Evolutionary conservation across 2,888 invertebrate genomes (phyloP).

Genomic region (Tipula vernalis): DNA sequence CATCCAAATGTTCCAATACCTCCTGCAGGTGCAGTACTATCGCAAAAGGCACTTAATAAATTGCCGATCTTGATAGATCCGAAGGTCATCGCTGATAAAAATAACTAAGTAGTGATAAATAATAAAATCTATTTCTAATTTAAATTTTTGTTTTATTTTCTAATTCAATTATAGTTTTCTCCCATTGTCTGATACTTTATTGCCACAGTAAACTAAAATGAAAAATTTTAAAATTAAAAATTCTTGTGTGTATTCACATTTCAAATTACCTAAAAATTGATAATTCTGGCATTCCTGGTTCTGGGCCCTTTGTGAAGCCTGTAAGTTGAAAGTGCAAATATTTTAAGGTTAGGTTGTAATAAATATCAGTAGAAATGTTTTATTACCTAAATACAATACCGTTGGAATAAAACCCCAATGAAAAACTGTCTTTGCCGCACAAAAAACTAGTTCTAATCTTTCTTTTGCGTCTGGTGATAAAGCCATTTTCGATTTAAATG

Average conservation of each 20-base stretch:
- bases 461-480: constrained; percentile 46
- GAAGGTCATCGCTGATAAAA: not conserved
- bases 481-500: constrained; percentile 20
- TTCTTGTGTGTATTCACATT: not conserved
- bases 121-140: not conserved
- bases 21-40: constrained; percentile 13
- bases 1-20: constrained; percentile 14
- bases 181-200: constrained; percentile 17
- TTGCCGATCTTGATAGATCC: not conserved
- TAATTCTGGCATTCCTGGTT: constrained; percentile 54
- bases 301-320: constrained; percentile 56
- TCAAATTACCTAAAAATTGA: constrained; percentile 39
- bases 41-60: constrained; percentile 11
- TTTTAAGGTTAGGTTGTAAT: constrained; percentile 8
- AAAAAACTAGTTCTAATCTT: constrained; percentile 46
- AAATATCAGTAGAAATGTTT: not conserved
- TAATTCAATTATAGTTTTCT: not conserved
- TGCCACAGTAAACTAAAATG: constrained; percentile 28
- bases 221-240: not conserved
- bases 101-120: not conserved
- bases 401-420: constrained; percentile 60
- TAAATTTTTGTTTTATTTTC: not conserved
- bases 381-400: constrained; percentile 50
- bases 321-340: constrained; percentile 11
- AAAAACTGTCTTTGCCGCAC: constrained; percentile 45